A percentile compares a stretch with the other conserved stretches of the same genome.
phyloP scores from a whole-genome alignment of 2,113 vertebrate species.

The Gnathonemus longibarbis region DNA sequence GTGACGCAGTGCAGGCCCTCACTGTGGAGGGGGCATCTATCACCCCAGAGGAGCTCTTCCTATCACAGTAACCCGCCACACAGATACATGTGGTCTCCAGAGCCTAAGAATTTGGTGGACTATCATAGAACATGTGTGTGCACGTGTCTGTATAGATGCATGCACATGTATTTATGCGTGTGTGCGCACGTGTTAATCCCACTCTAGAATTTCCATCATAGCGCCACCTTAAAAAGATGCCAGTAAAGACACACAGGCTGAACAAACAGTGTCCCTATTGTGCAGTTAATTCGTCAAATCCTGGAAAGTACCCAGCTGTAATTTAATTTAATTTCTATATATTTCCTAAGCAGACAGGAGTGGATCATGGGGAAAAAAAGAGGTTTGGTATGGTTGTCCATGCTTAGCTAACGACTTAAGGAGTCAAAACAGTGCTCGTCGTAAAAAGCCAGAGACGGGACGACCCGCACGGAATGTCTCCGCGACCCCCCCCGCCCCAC shows the following conservation, averaged over 20 bases:
- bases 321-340: not conserved
- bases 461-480: not conserved
- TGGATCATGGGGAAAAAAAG: not conserved
- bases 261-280: not conserved
- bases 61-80: not conserved
- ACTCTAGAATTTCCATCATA: not conserved
- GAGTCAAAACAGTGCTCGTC: not conserved
- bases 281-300: not conserved
- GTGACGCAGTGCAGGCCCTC: not conserved
- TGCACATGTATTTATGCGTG: not conserved
- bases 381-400: not conserved
- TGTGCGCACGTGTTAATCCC: not conserved
- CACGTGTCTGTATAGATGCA: not conserved
- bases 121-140: not conserved
- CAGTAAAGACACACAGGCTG: not conserved
- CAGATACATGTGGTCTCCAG: not conserved
- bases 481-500: not conserved
- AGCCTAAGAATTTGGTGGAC: conserved; percentile 4
- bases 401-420: not conserved
- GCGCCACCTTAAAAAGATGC: not conserved
- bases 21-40: not conserved
- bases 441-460: not conserved
- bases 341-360: not conserved
- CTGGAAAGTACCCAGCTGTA: not conserved
- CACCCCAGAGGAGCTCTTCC: not conserved